Evolutionary conservation across 1,140 invertebrate genomes (phyloP), one percentile per base, ranked within the genome.

Genomic region (Nylanderia fulva): DNA sequence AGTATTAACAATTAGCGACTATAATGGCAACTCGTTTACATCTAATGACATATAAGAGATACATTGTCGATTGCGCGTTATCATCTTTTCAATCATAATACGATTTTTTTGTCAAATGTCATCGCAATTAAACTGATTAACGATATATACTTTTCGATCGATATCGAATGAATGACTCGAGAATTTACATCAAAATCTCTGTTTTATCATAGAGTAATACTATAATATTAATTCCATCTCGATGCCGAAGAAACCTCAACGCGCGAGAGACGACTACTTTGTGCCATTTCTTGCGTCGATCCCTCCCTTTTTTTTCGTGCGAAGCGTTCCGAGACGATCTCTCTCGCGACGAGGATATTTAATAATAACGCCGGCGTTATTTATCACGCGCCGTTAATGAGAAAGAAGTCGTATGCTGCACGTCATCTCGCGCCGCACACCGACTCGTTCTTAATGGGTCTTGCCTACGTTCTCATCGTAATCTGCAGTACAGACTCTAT

Each of bases 321-420:
- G 48, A 48, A 48, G 11, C 58, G 58, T 64, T 72, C 66, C 5
- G 66, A 52, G 54, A 77, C 15, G 58, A 36, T 71, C 77, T 33
- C 77, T 33, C 29, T 52, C 52, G 52, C 45, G 66, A 64, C 69
- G 77, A 52, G 69, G 69, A 82, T 54, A 60, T 76, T 84, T 87
- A 87, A 86, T 87, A 87, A 87, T 84, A 86, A 76, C 54, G 45
- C 86, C 54, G 45, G 27, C 61, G 45, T 85, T 77, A 87, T 87
- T 86, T 86, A 87, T 87, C 86, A 87, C 69, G 29, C 45, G 69
- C 45, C 61, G 66, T 86, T 87, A 87, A 87, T 86, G 85, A 87
- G 85, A 87, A 86, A 74, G 76, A 84, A 86, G 69, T 64, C 85
- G 63, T 54, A 66, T 64, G 74, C 74, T 83, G 72, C 68, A 68